Conservation (phyloP, 2,113 vertebrate species). For the zebrafish (Danio rerio) region GRCz12tu NC_133179.1:15970001-15970500, state of each 20-base stretch:
- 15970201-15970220: not conserved
- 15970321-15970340: not conserved
- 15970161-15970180: too few species aligned
- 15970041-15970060: too few species aligned
- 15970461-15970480: not conserved
- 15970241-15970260: not conserved
- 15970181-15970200: not conserved
- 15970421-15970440: not conserved
- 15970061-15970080: too few species aligned
- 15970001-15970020: too few species aligned
- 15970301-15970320: conserved; percentile 1
- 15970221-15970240: not conserved
- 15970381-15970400: conserved; percentile 20
- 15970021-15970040: too few species aligned
- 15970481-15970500: conserved; percentile 10
- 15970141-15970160: too few species aligned
- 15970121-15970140: too few species aligned
- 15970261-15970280: not conserved
- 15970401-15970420: conserved; percentile 27
- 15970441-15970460: not conserved
- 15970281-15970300: not conserved
- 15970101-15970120: too few species aligned
- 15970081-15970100: too few species aligned
- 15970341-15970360: not conserved
- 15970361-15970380: not conserved